Evolutionary conservation across 64 coral and sea anemone genomes (phyloP).

Genomic region (Trachythela sp.): DNA sequence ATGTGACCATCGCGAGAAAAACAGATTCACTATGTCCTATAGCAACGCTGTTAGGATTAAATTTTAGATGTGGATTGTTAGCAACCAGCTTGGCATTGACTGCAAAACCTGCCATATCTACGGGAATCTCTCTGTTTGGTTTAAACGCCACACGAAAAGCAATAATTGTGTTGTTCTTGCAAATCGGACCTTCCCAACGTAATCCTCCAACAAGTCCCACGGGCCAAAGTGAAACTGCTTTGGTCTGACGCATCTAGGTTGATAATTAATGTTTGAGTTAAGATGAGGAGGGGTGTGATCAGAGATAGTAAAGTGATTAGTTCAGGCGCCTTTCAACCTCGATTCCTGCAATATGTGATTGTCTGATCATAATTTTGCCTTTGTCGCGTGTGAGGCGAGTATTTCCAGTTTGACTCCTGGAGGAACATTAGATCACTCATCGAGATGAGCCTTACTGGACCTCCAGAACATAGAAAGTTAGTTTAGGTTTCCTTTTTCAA

Average conservation of each 20-base stretch:
- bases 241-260: constrained; percentile 89
- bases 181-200: constrained; percentile 83
- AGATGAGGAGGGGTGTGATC: background rate
- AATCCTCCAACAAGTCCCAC: constrained; percentile 83
- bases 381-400: no score
- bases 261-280: background rate
- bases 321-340: no score
- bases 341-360: no score
- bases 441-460: no score
- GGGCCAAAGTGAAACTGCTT: constrained; percentile 78
- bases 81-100: constrained; percentile 73
- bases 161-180: constrained; percentile 61
- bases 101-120: constrained; percentile 95
- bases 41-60: constrained; percentile 21
- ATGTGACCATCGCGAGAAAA: background rate
- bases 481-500: no score
- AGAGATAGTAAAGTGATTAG: no score
- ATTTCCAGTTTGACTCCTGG: no score
- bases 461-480: no score
- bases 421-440: no score
- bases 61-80: constrained; percentile 63
- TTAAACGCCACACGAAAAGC: constrained; percentile 62
- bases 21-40: background rate
- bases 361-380: no score
- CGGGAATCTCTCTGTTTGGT: constrained; percentile 57